A percentile compares a stretch with the other conserved stretches of the same genome.
phyloP scores from a whole-genome alignment of 2,113 vertebrate genomes.

The Madoqua kirkii region DNA sequence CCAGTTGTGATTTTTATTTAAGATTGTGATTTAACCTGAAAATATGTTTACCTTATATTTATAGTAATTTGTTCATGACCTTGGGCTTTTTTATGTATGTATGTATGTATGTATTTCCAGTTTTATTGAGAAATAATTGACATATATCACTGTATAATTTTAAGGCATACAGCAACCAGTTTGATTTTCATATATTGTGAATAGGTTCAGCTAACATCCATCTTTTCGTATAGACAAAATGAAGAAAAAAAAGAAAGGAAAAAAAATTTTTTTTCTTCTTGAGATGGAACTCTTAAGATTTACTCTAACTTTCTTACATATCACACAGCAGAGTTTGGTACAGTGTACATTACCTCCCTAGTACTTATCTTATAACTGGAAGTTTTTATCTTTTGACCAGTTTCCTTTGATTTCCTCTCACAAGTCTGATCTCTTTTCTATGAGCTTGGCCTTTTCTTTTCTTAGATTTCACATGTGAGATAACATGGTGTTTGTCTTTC shows the following conservation, averaged over 20 bases:
- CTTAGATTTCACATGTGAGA: not conserved
- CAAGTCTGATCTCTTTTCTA: not conserved
- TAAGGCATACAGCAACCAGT: not conserved
- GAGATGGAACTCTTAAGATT: not conserved
- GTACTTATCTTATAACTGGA: not conserved
- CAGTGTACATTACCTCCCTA: not conserved
- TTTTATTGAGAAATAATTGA: not conserved
- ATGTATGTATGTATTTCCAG: not conserved
- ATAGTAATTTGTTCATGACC: not conserved
- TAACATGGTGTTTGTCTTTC: not conserved
- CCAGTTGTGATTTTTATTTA: not conserved
- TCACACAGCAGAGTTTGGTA: not conserved
- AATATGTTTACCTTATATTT: not conserved
- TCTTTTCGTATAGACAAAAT: not conserved
- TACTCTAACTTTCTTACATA: not conserved
- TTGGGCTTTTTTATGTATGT: not conserved
- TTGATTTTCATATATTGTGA: not conserved
- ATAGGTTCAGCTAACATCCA: not conserved
- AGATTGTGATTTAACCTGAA: not conserved
- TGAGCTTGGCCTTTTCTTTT: not conserved
- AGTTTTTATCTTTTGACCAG: not conserved
- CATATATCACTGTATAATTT: not conserved
- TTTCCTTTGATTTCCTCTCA: not conserved
- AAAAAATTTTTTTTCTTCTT: not conserved
- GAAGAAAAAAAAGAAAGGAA: not conserved